Conservation (phyloP, 2,113 vertebrate species). For the Eudyptes chrysolophus region DNA sequence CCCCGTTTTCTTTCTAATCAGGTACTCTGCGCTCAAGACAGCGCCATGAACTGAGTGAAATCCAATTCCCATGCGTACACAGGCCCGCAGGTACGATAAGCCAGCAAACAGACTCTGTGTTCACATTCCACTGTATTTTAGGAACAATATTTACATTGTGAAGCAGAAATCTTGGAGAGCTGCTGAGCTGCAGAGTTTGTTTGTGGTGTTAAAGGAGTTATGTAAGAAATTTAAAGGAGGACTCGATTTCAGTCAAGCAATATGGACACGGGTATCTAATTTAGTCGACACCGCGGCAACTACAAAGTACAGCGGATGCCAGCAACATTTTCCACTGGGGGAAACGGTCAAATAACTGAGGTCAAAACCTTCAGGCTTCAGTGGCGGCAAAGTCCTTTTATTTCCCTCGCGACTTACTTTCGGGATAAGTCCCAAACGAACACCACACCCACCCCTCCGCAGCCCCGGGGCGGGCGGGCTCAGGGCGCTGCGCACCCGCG, state of each 20-base stretch:
- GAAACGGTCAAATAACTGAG: not conserved
- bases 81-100: not conserved
- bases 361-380: not conserved
- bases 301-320: not conserved
- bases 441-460: not conserved
- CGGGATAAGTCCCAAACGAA: not conserved
- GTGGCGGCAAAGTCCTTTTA: not conserved
- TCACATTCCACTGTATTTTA: not conserved
- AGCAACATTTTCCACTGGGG: not conserved
- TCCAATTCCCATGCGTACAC: rapidly evolving
- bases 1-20: not conserved
- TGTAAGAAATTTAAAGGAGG: not conserved
- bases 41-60: too few relatives aligned
- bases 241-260: not conserved
- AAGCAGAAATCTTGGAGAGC: not conserved
- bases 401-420: not conserved
- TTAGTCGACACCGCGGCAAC: not conserved
- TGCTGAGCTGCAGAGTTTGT: not conserved
- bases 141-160: not conserved
- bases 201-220: not conserved
- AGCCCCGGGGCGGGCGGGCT: not conserved
- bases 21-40: not conserved
- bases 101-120: not conserved
- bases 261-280: not conserved
- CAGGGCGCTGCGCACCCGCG: not conserved